A percentile compares a stretch with the other conserved stretches of the same genome.
Evolutionary conservation across 2,797 vertebrate genomes (phyloP).

Genomic region (Galaxias olidus): DNA sequence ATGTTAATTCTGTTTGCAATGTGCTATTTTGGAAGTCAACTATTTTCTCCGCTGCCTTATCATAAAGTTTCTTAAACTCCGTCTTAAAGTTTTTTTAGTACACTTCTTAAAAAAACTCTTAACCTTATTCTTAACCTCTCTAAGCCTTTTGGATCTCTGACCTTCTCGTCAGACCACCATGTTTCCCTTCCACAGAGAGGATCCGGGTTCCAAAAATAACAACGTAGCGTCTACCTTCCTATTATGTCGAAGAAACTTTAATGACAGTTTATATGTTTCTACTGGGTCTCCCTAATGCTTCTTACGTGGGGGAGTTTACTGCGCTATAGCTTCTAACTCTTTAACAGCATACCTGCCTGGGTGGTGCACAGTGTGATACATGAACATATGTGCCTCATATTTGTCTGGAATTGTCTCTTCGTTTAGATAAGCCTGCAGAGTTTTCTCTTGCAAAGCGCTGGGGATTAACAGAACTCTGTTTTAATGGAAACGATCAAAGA

Average conservation of each 20-base stretch:
- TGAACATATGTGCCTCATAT: slow-evolving; percentile 4
- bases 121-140: too few species aligned
- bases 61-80: too few species aligned
- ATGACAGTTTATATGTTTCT: background rate
- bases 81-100: too few species aligned
- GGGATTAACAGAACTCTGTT: slow-evolving; percentile 23
- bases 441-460: background rate
- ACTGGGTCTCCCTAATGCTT: background rate
- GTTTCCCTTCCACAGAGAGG: too few species aligned
- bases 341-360: slow-evolving; percentile 26
- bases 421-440: background rate
- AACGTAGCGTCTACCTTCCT: background rate
- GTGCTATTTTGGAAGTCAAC: too few species aligned
- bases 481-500: slow-evolving; percentile 15
- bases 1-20: too few species aligned
- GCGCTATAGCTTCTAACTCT: slow-evolving; percentile 17
- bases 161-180: too few species aligned
- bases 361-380: slow-evolving; percentile 23
- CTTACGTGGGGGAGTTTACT: background rate
- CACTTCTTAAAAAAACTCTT: too few species aligned
- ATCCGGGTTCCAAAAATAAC: background rate
- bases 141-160: too few species aligned
- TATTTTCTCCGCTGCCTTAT: too few species aligned
- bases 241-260: background rate
- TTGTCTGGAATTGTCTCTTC: too few species aligned